Conservation (phyloP, 1,140 invertebrate genomes). For the Lithobius niger region DNA sequence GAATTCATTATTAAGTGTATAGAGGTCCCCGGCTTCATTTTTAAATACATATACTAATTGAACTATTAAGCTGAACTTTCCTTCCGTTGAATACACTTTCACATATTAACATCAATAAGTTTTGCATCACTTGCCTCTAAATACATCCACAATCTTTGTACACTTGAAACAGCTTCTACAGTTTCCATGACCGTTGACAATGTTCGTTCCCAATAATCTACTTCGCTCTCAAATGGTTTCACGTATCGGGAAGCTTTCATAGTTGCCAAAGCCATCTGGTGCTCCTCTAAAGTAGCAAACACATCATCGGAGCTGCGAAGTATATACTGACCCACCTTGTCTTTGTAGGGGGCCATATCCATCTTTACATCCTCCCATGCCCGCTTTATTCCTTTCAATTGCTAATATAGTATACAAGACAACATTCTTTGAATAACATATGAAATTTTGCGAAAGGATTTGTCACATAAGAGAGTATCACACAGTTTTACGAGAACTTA, state of each 20-base stretch:
- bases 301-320: slow-evolving; percentile 55
- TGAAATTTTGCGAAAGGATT: too few relatives aligned
- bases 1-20: too few relatives aligned
- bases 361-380: slow-evolving; percentile 54
- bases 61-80: too few relatives aligned
- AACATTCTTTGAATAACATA: slow-evolving; percentile 3
- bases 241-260: slow-evolving; percentile 78
- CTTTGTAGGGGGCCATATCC: slow-evolving; percentile 54
- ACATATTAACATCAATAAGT: too few relatives aligned
- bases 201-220: slow-evolving; percentile 67
- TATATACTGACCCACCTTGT: slow-evolving; percentile 39
- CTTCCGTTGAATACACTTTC: too few relatives aligned
- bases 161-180: slow-evolving; percentile 54
- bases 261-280: slow-evolving; percentile 54
- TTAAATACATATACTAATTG: too few relatives aligned
- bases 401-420: slow-evolving; percentile 29
- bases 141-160: slow-evolving; percentile 68
- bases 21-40: too few relatives aligned
- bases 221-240: slow-evolving; percentile 61
- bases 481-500: too few relatives aligned
- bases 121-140: slow-evolving; percentile 46
- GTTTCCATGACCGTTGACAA: slow-evolving; percentile 62
- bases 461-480: too few relatives aligned
- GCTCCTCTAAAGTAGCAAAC: slow-evolving; percentile 54
- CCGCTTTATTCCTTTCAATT: slow-evolving; percentile 49